phyloP scores from a whole-genome alignment of 2,888 invertebrate genomes.

The Gibbula magus region DNA sequence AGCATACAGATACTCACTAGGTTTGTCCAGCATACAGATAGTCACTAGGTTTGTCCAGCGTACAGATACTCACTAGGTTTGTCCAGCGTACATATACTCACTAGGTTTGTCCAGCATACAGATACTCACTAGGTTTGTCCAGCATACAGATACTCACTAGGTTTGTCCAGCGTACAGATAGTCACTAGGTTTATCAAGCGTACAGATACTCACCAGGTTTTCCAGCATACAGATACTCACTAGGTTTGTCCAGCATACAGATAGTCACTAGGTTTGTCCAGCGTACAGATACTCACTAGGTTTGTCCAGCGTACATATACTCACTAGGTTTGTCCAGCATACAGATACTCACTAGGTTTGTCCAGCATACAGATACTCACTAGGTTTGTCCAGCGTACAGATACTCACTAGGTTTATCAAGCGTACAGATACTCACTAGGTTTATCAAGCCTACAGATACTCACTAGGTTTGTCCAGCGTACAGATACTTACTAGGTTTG shows the following conservation, averaged over 20 bases:
- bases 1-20: neutral
- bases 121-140: no score
- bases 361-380: conserved; percentile 72
- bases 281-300: conserved; percentile 76
- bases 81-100: conserved; percentile 56
- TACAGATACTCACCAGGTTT: conserved; percentile 82
- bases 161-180: conserved; percentile 85
- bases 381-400: conserved; percentile 89
- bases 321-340: conserved; percentile 88
- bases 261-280: conserved; percentile 85
- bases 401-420: neutral
- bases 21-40: neutral
- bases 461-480: no score
- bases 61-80: no score
- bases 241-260: neutral
- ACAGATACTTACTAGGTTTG: conserved; percentile 82
- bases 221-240: no score
- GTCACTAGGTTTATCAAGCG: neutral
- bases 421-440: conserved; percentile 79
- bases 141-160: conserved; percentile 78
- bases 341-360: no score
- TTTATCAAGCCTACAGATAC: conserved; percentile 83
- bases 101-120: conserved; percentile 91
- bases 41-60: conserved; percentile 88
- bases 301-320: conserved; percentile 23